Evolutionary conservation across 1,140 invertebrate species (phyloP).

Genomic region (Teleopsis dalmanni): DNA sequence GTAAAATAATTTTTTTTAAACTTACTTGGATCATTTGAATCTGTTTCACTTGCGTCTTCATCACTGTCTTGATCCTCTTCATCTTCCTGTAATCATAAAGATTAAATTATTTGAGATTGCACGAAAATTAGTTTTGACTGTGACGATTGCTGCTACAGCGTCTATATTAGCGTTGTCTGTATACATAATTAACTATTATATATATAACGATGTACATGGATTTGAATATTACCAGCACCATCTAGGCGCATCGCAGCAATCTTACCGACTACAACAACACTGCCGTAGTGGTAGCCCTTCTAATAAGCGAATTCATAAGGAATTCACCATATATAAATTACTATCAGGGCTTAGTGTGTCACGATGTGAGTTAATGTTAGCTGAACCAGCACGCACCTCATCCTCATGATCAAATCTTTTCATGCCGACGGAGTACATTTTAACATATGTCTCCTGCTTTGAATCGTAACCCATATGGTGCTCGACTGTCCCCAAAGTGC

Average conservation of each 20-base stretch:
- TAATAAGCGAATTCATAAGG: not conserved
- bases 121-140: conserved; percentile 10
- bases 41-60: conserved; percentile 38
- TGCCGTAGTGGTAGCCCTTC: conserved; percentile 5
- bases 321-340: not conserved
- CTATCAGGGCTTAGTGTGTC: not conserved
- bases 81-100: conserved; percentile 44
- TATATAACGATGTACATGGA: not conserved
- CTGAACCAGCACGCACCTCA: conserved; percentile 26
- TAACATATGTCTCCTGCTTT: conserved; percentile 73
- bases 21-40: conserved; percentile 11
- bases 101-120: conserved; percentile 13
- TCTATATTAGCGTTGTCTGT: not conserved
- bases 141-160: not conserved
- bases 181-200: too few relatives aligned
- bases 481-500: conserved; percentile 75
- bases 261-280: conserved; percentile 2
- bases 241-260: conserved; percentile 9
- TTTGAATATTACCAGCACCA: conserved; percentile 1
- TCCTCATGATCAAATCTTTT: conserved; percentile 42
- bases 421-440: conserved; percentile 64
- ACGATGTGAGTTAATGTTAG: not conserved
- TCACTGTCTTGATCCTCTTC: conserved; percentile 40
- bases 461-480: conserved; percentile 68
- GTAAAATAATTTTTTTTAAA: not conserved